Evolutionary conservation across 2,888 invertebrate genomes (phyloP).

Genomic region (Sericinus montela): DNA sequence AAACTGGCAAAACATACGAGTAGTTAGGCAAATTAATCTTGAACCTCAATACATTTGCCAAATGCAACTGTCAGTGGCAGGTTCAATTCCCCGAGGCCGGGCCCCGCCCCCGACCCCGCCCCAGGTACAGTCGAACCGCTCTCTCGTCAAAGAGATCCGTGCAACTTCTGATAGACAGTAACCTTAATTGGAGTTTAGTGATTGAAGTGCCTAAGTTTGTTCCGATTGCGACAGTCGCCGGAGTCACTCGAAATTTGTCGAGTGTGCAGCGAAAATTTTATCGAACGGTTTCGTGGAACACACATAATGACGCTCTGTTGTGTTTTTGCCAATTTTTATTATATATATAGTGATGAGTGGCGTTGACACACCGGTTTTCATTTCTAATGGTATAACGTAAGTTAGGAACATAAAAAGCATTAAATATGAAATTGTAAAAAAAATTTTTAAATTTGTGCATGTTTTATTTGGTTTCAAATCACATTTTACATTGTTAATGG

Average conservation of each 20-base stretch:
- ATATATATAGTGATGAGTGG: too few relatives aligned
- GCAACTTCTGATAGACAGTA: constrained; percentile 2
- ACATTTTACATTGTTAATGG: too few relatives aligned
- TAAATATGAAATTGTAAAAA: too few relatives aligned
- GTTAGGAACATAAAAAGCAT: too few relatives aligned
- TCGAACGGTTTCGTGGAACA: not conserved
- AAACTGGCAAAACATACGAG: not conserved
- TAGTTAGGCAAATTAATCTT: not conserved
- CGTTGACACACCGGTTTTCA: too few relatives aligned
- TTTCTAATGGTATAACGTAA: too few relatives aligned
- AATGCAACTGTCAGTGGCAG: not conserved
- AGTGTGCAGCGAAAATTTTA: not conserved
- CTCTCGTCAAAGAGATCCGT: not conserved
- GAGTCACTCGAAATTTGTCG: not conserved
- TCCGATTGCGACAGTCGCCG: not conserved
- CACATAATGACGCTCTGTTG: too few relatives aligned
- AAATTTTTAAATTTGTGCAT: too few relatives aligned
- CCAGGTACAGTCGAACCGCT: not conserved
- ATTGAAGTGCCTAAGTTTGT: not conserved
- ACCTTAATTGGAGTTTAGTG: not conserved
- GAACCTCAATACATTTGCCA: not conserved
- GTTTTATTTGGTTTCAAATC: too few relatives aligned
- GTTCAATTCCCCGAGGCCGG: not conserved
- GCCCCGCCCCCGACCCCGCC: not conserved
- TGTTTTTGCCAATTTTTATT: too few relatives aligned